These are phyloP conservation scores for Acronicta leporina DNA, from an alignment of 2,888 invertebrate species.

Conservation along the genomic window DNA sequence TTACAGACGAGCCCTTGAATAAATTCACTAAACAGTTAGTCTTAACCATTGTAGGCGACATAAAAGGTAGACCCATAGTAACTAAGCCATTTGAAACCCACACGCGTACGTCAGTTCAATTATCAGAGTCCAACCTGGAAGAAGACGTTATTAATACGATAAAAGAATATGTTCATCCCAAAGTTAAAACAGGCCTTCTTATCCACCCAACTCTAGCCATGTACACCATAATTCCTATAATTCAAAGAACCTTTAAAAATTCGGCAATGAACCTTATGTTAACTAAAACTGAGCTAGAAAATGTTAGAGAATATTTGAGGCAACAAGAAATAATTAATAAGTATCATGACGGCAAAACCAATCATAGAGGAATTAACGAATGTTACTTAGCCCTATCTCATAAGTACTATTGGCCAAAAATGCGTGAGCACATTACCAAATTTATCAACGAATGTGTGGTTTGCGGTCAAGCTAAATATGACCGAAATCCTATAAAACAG, in stretches of 20 bases:
- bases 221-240: background rate
- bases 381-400: slow-evolving; percentile 15
- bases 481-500: background rate
- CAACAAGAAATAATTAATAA: slow-evolving; percentile 1
- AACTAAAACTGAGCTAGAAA: background rate
- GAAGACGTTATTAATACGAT: background rate
- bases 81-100: background rate
- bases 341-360: slow-evolving; percentile 19
- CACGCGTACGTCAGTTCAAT: background rate
- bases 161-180: background rate
- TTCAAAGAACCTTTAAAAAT: background rate
- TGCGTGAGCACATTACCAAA: slow-evolving; percentile 9
- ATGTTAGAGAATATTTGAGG: background rate
- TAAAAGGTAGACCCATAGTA: background rate
- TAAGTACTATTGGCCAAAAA: slow-evolving; percentile 14
- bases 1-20: background rate
- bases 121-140: background rate
- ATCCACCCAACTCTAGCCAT: background rate
- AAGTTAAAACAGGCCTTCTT: background rate
- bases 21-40: background rate
- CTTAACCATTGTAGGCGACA: background rate
- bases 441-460: slow-evolving; percentile 15
- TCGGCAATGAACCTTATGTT: slow-evolving; percentile 1
- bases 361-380: slow-evolving; percentile 18
- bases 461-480: background rate